Evolutionary conservation across 1,140 invertebrate species (phyloP), one percentile per base, ranked within the genome.

Genomic region (Tetraneura akinire): DNA sequence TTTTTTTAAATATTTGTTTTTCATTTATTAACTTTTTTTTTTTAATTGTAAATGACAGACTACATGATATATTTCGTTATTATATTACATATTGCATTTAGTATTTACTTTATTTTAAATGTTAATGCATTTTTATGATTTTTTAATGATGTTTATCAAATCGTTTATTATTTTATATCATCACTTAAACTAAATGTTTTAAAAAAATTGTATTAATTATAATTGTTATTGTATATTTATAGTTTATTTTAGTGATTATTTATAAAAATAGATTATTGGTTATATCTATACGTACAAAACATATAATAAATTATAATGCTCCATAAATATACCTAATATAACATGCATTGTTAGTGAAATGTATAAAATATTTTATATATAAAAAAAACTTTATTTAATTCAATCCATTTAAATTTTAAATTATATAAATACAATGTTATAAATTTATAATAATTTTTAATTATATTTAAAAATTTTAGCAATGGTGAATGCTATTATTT

Each of bases 151-250:
- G 16, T 26, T n/a, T n/a, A n/a, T n/a, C n/a, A n/a, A n/a, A n/a
- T n/a, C n/a, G 32, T n/a, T 70, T 70, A 51, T 29, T 71, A 29
- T 49, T 51, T 51, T 29, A 47, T 71, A 45, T 71, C 68, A 71
- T 49, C 21, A 66, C 32, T 21, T 18, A 18, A 49, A 71, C 21
- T n/a, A 71, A n/a, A 71, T 51, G 16, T 26, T 11, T 70, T 5
- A 18, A 26, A 47, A n/a, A n/a, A n/a, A n/a, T n/a, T n/a, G n/a
- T n/a, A n/a, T n/a, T n/a, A n/a, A n/a, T n/a, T n/a, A n/a, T n/a
- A n/a, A n/a, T n/a, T n/a, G n/a, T n/a, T n/a, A n/a, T n/a, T n/a
- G 14, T 53, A 3, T 14, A 53, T n/a, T 3, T 53, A 53, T n/a
- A 14, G 60, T 66, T 66, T 21, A 23, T 37, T 9, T 37, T 16